A percentile compares a stretch with the other conserved stretches of the same genome.
Conservation (phyloP, 2,113 vertebrate species). For the Pelecanoides urinatrix region DNA sequence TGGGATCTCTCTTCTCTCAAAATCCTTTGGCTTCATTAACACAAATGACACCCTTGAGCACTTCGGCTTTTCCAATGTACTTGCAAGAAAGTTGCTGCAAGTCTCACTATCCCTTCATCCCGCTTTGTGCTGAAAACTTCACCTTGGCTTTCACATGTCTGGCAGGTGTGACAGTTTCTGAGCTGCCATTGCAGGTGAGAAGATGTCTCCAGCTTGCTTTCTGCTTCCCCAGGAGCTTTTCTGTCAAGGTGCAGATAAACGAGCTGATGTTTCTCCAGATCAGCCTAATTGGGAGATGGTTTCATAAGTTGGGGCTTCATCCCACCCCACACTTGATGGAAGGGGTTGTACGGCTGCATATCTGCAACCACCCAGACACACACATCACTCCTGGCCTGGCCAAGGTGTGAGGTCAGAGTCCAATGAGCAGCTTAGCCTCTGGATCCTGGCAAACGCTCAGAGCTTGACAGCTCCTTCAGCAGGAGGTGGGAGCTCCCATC, state of each 20-base stretch:
- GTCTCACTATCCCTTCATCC: neutral
- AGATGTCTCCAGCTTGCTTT: neutral
- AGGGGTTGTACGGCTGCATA: neutral
- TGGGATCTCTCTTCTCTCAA: neutral
- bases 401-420: neutral
- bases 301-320: neutral
- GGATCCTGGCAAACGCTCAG: neutral
- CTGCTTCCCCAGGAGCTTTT: neutral
- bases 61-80: neutral
- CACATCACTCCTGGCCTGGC: neutral
- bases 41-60: neutral
- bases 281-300: neutral
- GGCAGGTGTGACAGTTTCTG: neutral
- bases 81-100: neutral
- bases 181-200: neutral
- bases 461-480: neutral
- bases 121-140: neutral
- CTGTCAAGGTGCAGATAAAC: neutral
- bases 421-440: neutral
- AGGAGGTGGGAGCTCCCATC: neutral
- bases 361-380: neutral
- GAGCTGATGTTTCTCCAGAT: neutral
- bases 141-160: neutral
- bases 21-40: neutral
- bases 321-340: neutral